Evolutionary conservation across 2,888 invertebrate species (phyloP).

Genomic region (Hermaeophaga mercurialis): DNA sequence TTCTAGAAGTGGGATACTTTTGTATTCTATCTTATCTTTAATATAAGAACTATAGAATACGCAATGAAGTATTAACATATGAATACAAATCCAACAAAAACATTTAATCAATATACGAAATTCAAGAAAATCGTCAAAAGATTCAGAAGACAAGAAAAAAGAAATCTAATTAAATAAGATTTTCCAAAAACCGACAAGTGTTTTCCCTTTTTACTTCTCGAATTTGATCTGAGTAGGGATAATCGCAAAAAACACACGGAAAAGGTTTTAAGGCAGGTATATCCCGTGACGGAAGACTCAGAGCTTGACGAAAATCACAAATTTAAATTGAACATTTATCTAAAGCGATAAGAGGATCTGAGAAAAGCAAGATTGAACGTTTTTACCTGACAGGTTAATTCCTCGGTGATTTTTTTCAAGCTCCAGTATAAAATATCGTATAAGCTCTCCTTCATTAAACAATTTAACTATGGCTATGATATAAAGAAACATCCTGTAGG

Average conservation of each 20-base stretch:
- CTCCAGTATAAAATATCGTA: constrained; percentile 1
- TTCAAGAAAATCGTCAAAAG: too few species aligned
- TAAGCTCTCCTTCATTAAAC: neutral
- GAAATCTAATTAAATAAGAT: neutral
- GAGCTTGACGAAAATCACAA: constrained; percentile 27
- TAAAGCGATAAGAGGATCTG: constrained; percentile 30
- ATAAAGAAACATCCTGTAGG: too few species aligned
- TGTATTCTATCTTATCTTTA: too few species aligned
- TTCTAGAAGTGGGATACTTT: too few species aligned
- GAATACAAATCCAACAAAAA: too few species aligned
- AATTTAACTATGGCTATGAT: too few species aligned
- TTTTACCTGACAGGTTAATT: constrained; percentile 30
- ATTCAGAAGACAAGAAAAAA: too few species aligned
- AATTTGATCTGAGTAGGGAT: constrained; percentile 3
- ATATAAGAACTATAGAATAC: too few species aligned
- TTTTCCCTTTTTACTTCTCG: neutral
- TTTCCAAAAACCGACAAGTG: neutral
- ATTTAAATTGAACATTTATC: constrained; percentile 31
- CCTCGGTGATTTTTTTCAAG: constrained; percentile 23
- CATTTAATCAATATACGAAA: too few species aligned
- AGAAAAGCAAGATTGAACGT: constrained; percentile 25
- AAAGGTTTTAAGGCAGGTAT: constrained; percentile 16
- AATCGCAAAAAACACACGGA: constrained; percentile 13
- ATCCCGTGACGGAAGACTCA: constrained; percentile 13
- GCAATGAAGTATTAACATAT: too few species aligned